These are phyloP conservation scores for Caenorhabditis briggsae DNA, from an alignment of 1,140 invertebrate genomes.

Conservation along the genomic window DNA sequence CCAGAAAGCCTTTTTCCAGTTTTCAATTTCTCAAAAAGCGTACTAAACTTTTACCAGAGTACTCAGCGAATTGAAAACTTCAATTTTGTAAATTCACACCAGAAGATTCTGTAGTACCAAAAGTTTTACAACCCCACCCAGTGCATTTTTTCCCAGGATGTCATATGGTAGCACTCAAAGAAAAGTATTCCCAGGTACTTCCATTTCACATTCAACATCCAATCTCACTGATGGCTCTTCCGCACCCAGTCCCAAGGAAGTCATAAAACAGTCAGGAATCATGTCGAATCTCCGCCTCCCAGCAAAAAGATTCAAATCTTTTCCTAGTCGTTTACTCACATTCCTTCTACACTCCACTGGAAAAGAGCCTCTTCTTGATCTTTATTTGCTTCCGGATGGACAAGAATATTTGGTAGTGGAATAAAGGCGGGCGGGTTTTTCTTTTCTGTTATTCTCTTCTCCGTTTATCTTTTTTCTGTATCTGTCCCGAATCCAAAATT, in stretches of 20 bases:
- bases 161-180: no score
- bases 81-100: no score
- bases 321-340: constrained; percentile 39
- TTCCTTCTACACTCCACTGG: background rate
- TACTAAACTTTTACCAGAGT: no score
- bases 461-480: constrained; percentile 27
- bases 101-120: no score
- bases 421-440: background rate
- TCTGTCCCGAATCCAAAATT: background rate
- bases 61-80: no score
- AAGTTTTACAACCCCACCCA: no score
- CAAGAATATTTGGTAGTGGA: constrained; percentile 38
- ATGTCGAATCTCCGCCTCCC: constrained; percentile 1
- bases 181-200: no score
- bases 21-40: no score
- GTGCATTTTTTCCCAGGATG: no score
- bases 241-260: constrained; percentile 19
- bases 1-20: background rate
- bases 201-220: constrained; percentile 16
- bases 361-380: constrained; percentile 36
- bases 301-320: constrained; percentile 1
- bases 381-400: constrained; percentile 55
- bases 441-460: background rate
- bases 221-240: constrained; percentile 9
- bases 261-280: constrained; percentile 44